Base-by-base conservation (phyloP, 2,113 vertebrate genomes). In the Verasper variegatus region DNA sequence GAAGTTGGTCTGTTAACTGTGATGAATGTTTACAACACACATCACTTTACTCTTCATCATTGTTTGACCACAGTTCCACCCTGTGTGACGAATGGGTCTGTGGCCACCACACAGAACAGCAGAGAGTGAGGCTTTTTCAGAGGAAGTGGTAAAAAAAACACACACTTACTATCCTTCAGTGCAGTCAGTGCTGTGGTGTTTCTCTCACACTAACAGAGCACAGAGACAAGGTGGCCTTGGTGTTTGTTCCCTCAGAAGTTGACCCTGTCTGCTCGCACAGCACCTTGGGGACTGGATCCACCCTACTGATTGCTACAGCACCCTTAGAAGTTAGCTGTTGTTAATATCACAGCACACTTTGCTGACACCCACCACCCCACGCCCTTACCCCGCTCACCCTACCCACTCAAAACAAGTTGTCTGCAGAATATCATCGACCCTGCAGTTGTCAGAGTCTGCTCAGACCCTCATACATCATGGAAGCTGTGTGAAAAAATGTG, bases 371-470 rank as follows among this genome's bases (percentile, higher is more conserved):
- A 9, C 3, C 8, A 11, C 2, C 23, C 3, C 24, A 3, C 11
- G 3, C 3, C 23, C 3, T 24, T 20, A 6, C n/a, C 20, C 42
- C 0, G 15, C 15, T 15, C 57, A 31, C 1, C 47, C 55, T 55
- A 45, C 62, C 35, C 40, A 56, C 55, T 69, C 58, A 68, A 23
- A 72, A 62, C 52, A 68, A 54, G 59, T 60, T 40, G 76, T 81
- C 92, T 93, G 90, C 81, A 83, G 84, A 88, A 40, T 73, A 71
- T 93, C 90, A 91, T 24, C 8, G 55, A 65, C 66, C 49, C 69
- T 60, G 55, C 60, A 66, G 74, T 69, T 88, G 80, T 78, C 90
- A 84, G 59, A 74, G 58, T 78, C 52, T 49, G 80, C 70, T 77
- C 67, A 68, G 35, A 71, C 55, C 73, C 26, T 61, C 78, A 80